A percentile compares a stretch with the other conserved stretches of the same genome.
phyloP scores from a whole-genome alignment of 2,888 invertebrate genomes.

The Plutella xylostella region DNA sequence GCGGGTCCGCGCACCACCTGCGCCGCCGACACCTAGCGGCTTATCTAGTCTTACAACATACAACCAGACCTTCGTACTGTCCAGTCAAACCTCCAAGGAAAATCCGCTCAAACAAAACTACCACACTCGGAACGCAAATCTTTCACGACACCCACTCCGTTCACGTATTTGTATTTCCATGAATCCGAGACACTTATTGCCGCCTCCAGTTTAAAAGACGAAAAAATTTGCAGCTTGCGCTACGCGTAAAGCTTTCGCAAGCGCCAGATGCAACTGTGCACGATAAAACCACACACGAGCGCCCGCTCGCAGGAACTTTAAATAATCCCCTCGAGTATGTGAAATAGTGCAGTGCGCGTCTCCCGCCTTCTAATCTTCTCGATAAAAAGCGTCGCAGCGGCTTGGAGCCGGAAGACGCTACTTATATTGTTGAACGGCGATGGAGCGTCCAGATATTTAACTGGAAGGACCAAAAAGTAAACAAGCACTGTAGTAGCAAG shows the following conservation, averaged over 20 bases:
- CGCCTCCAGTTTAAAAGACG: no score
- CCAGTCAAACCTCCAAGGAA: background rate
- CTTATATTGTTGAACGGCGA: constrained; percentile 46
- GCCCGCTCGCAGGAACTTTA: constrained; percentile 34
- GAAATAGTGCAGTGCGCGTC: constrained; percentile 37
- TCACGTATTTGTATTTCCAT: background rate
- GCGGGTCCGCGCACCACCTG: constrained; percentile 16
- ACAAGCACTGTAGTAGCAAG: constrained; percentile 35
- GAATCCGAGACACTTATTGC: background rate
- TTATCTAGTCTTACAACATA: constrained; percentile 21
- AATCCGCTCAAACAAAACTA: background rate
- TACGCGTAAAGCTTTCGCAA: constrained; percentile 2
- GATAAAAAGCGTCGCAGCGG: constrained; percentile 38
- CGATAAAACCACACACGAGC: constrained; percentile 26
- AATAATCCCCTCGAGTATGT: constrained; percentile 41
- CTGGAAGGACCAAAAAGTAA: constrained; percentile 40
- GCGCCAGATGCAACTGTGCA: constrained; percentile 22
- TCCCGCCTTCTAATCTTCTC: constrained; percentile 37
- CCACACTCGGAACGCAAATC: background rate
- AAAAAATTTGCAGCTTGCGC: background rate
- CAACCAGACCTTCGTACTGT: constrained; percentile 9
- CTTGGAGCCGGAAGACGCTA: constrained; percentile 21
- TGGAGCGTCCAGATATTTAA: constrained; percentile 46
- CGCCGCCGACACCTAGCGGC: constrained; percentile 16
- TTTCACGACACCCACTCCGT: background rate